These are phyloP conservation scores for Lochmaea capreae DNA, from an alignment of 2,888 invertebrate species.

Conservation along the genomic window DNA sequence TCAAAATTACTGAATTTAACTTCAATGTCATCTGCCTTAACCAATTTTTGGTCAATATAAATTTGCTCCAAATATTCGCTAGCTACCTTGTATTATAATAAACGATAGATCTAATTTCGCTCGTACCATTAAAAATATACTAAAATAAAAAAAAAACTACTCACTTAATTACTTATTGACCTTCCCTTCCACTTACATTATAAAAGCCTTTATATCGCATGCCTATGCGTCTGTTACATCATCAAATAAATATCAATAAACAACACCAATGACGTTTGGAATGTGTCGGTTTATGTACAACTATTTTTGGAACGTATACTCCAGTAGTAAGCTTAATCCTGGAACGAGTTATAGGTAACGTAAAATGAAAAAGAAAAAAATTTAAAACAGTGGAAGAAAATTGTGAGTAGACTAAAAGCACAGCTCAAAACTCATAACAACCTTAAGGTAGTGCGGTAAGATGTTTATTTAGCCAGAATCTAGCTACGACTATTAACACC, in stretches of 20 bases:
- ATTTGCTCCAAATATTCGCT: too few relatives aligned
- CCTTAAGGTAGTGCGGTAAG: too few relatives aligned
- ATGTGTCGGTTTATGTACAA: neutral
- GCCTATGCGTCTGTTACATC: neutral
- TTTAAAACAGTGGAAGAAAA: too few relatives aligned
- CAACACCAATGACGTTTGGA: neutral
- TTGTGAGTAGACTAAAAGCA: too few relatives aligned
- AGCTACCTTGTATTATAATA: neutral
- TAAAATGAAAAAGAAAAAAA: too few relatives aligned
- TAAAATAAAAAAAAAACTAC: neutral
- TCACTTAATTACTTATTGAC: neutral
- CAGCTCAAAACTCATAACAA: too few relatives aligned
- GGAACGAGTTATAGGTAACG: neutral
- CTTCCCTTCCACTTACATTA: neutral
- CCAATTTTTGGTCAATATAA: too few relatives aligned
- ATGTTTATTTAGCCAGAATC: too few relatives aligned
- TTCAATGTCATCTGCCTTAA: too few relatives aligned
- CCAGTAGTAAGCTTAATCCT: neutral
- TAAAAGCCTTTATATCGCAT: neutral
- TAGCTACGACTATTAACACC: too few relatives aligned
- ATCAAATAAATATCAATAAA: slow-evolving; percentile 1
- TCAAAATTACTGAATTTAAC: too few relatives aligned
- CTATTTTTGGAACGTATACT: neutral
- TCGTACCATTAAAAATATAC: neutral
- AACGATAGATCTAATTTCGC: neutral